These are phyloP conservation scores for Montipora capricornis DNA, from an alignment of 64 coral and sea anemone species.

Conservation along the genomic window DNA sequence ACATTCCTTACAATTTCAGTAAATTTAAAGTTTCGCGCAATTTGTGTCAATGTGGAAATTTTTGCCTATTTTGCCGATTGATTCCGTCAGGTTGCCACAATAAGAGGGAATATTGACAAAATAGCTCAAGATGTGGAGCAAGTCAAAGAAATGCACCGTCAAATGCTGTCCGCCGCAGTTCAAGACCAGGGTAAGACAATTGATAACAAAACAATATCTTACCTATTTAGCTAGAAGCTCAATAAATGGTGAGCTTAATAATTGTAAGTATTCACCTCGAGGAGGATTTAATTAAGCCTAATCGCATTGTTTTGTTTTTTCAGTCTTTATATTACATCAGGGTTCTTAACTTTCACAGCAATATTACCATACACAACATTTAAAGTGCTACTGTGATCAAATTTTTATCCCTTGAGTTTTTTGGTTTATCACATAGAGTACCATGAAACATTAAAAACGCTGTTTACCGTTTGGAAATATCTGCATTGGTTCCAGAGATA, in stretches of 20 bases:
- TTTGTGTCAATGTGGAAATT: neutral
- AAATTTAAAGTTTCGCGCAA: neutral
- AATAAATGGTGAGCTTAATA: neutral
- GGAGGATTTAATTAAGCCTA: neutral
- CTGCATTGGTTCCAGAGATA: no score
- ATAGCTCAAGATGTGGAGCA: constrained; percentile 76
- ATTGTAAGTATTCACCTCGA: neutral
- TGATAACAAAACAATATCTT: neutral
- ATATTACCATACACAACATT: neutral
- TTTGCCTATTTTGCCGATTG: neutral
- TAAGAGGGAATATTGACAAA: constrained; percentile 71
- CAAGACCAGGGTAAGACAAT: constrained; percentile 63
- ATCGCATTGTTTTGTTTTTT: neutral
- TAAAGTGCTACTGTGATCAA: no score
- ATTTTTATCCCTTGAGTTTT: no score
- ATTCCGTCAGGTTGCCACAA: constrained; percentile 52
- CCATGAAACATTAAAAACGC: no score
- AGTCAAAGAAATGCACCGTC: constrained; percentile 75
- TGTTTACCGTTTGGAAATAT: no score
- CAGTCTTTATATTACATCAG: neutral
- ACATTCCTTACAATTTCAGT: neutral
- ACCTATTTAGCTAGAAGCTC: no score
- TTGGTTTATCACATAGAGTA: no score
- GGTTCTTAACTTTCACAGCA: neutral
- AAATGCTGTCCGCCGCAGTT: constrained; percentile 72